phyloP scores from a whole-genome alignment of 2,797 vertebrate genomes.

The Pangasius sanitwongsei region DNA sequence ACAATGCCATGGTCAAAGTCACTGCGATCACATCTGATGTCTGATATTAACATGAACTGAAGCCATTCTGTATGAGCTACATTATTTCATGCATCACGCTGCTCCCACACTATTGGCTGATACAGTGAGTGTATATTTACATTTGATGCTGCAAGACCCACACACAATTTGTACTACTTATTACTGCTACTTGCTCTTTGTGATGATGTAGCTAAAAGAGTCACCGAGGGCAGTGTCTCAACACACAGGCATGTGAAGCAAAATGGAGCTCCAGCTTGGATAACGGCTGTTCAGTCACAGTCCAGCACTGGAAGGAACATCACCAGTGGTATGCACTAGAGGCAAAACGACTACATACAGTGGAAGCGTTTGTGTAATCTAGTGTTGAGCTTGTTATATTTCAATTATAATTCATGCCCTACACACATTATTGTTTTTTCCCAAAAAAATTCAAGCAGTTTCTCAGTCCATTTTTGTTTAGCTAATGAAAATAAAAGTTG shows the following conservation, averaged over 20 bases:
- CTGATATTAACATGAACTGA: not conserved
- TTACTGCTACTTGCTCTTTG: not conserved
- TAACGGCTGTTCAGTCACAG: not conserved
- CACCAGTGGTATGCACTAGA: not conserved
- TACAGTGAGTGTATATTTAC: not conserved
- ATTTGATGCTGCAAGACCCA: not conserved
- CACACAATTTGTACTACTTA: not conserved
- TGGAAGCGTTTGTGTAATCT: not conserved
- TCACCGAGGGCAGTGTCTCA: not conserved
- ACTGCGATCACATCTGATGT: not conserved
- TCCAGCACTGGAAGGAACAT: not conserved
- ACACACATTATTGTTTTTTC: not conserved
- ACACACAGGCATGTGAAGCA: slow-evolving; percentile 17
- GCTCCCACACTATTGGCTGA: not conserved
- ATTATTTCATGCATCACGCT: not conserved
- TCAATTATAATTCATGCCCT: not conserved
- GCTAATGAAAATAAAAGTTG: slow-evolving; percentile 1
- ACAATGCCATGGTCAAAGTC: not conserved
- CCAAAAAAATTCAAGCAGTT: not conserved
- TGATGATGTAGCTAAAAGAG: not conserved
- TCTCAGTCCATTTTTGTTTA: not conserved
- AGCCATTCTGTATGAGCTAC: not conserved
- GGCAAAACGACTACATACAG: not conserved
- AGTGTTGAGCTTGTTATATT: not conserved
- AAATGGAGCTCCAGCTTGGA: slow-evolving; percentile 26